Conservation (phyloP, 2,113 vertebrate genomes). For the Hepsetus odoe region DNA sequence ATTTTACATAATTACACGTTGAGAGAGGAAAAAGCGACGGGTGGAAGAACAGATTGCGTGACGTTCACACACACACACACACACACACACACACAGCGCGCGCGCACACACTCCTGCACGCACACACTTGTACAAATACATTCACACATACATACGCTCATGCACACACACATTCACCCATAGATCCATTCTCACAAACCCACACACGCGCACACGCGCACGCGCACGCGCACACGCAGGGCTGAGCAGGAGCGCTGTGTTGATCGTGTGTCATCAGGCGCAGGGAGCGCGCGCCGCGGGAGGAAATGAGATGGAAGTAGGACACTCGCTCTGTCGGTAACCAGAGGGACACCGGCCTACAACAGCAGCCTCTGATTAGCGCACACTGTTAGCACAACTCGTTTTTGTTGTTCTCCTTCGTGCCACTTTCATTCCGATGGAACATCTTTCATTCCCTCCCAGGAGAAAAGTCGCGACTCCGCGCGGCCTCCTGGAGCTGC, state of each 20-base stretch:
- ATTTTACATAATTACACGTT: background rate
- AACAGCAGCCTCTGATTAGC: conserved; percentile 30
- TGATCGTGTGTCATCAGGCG: conserved; percentile 57
- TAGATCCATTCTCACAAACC: no score
- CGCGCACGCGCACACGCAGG: conserved; percentile 10
- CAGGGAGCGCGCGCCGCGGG: conserved; percentile 45
- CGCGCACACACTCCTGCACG: conserved; percentile 15
- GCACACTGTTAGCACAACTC: conserved; percentile 10
- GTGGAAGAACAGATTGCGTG: background rate
- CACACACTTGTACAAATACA: background rate
- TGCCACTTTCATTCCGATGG: conserved; percentile 11
- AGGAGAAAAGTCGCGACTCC: background rate
- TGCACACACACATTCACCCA: background rate
- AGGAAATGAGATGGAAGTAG: conserved; percentile 60
- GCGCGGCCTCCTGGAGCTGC: background rate
- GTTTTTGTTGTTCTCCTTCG: conserved; percentile 36
- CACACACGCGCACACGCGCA: conserved; percentile 10
- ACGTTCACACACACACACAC: background rate
- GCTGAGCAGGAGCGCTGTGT: conserved; percentile 39
- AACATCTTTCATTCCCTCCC: conserved; percentile 19
- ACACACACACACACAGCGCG: conserved; percentile 15
- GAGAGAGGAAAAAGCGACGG: background rate
- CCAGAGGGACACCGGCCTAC: conserved; percentile 10
- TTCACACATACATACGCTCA: conserved; percentile 4
- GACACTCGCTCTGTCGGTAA: conserved; percentile 30